These are phyloP conservation scores for Stylophora pistillata DNA, from an alignment of 64 coral and sea anemone genomes.

Conservation along the genomic window DNA sequence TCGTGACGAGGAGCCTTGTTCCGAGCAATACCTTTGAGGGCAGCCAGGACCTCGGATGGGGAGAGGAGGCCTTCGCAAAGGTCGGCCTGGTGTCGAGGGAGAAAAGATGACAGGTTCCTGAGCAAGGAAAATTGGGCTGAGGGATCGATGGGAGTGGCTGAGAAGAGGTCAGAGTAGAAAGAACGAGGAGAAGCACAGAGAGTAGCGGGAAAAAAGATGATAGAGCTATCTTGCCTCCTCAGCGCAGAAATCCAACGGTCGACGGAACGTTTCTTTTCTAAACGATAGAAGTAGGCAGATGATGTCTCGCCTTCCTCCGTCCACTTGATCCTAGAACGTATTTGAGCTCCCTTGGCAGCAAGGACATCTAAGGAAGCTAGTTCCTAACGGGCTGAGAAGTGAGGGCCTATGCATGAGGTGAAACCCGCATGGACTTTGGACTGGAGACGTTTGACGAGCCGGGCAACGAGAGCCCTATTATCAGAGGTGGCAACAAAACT, in stretches of 20 bases:
- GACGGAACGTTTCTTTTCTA: background rate
- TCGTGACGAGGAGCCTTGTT: slow-evolving; percentile 32
- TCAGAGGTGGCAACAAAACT: too few species aligned
- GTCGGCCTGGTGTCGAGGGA: background rate
- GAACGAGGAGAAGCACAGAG: background rate
- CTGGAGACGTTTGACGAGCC: too few species aligned
- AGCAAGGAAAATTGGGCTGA: background rate
- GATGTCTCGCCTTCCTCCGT: slow-evolving; percentile 29
- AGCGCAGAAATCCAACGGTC: background rate
- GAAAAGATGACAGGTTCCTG: background rate
- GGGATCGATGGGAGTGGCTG: background rate
- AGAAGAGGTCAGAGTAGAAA: slow-evolving; percentile 41
- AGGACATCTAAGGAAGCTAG: background rate
- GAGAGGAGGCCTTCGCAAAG: slow-evolving; percentile 1
- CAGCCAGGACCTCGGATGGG: background rate
- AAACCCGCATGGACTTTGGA: too few species aligned
- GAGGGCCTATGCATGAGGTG: too few species aligned
- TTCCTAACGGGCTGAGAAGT: too few species aligned
- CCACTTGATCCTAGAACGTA: slow-evolving; percentile 7
- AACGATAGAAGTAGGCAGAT: background rate
- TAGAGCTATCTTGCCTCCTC: background rate
- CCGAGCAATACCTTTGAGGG: background rate
- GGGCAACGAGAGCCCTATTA: too few species aligned
- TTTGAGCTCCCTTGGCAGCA: background rate
- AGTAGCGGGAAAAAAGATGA: background rate